Evolutionary conservation across 2,797 vertebrate genomes (phyloP).

Genomic region (Phoxinus dragarum): DNA sequence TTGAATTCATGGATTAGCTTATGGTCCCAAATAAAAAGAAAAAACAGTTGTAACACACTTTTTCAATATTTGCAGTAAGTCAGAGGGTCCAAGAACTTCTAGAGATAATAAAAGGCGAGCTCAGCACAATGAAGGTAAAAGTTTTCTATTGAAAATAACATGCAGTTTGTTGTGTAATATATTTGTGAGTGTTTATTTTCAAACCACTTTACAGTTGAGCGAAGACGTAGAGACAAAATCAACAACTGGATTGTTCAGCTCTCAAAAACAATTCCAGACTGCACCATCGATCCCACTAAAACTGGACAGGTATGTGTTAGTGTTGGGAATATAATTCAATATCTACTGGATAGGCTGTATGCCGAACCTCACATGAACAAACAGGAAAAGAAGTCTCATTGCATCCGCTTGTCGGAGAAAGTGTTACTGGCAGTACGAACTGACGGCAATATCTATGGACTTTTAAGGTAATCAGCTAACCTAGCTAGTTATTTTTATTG

Average conservation of each 20-base stretch:
- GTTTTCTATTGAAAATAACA: neutral
- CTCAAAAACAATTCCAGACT: conserved; percentile 94
- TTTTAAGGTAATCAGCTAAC: neutral
- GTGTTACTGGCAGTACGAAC: neutral
- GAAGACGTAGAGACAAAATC: conserved; percentile 91
- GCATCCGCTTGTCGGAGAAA: neutral
- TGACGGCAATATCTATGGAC: neutral
- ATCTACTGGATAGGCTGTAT: neutral
- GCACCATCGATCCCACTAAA: conserved; percentile 91
- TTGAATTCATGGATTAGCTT: neutral
- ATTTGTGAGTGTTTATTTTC: neutral
- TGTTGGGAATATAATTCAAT: neutral
- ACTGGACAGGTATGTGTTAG: conserved; percentile 85
- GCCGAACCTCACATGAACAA: neutral
- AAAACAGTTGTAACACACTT: conserved; percentile 6
- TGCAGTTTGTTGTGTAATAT: neutral
- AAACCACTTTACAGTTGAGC: conserved; percentile 82
- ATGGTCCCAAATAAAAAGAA: neutral
- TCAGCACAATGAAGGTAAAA: conserved; percentile 85
- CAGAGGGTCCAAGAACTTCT: conserved; percentile 75
- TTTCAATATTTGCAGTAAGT: conserved; percentile 37
- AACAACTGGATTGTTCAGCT: conserved; percentile 98
- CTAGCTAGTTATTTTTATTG: neutral
- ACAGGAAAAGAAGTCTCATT: neutral
- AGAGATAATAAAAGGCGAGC: conserved; percentile 84